Base-by-base conservation (phyloP, 2,888 invertebrate species). In the Arge pagana region DNA sequence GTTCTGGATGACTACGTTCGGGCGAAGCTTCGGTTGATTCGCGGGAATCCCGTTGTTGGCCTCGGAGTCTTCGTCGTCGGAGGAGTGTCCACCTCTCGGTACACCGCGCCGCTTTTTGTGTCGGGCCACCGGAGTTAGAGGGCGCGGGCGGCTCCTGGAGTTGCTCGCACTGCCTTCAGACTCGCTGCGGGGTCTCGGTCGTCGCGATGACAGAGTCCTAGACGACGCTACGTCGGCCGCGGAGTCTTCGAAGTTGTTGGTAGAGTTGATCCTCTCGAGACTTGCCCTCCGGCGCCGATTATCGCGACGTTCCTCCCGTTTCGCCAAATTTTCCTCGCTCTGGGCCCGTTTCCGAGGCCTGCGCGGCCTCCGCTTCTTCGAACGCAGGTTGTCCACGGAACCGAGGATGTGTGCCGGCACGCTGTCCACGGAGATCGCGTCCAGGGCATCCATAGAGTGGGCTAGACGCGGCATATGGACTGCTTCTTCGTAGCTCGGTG, bases 401-500 rank as follows among this genome's bases (percentile, higher is more conserved):
- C 63, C 72, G n/a, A 70, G 58, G 19, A 67, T 60, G 13, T 52
- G 43, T 3, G 41, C 28, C 23, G 43, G 52, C 16, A 36, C 51
- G 7, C 50, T 51, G 6, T 63, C 68, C 10, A 55, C 54, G 7
- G 67, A 63, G 28, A 70, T 65, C 7, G 63, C 61, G 49, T 75
- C 64, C 10, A 76, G 52, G 21, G 61, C 68, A 52, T 76, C 72
- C 52, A 74, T 56, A 3, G 76, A 76, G 7, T 65, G 72, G 1
- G 70, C 85, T 30, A 88, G 65, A 67, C 86, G 84, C 1, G 89
- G 88, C 85, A 90, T 85, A 15, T 85, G 80, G 50, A 90, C 79
- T 24, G 90, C 90, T 77, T 89, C 90, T 63, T 85, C 86, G 65
- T 90, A 90, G 3, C 86, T 85, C 0, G 90, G 90, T 28, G 89